Conservation (phyloP, 1,140 invertebrate species). For the Aphelenchoides besseyi region DNA sequence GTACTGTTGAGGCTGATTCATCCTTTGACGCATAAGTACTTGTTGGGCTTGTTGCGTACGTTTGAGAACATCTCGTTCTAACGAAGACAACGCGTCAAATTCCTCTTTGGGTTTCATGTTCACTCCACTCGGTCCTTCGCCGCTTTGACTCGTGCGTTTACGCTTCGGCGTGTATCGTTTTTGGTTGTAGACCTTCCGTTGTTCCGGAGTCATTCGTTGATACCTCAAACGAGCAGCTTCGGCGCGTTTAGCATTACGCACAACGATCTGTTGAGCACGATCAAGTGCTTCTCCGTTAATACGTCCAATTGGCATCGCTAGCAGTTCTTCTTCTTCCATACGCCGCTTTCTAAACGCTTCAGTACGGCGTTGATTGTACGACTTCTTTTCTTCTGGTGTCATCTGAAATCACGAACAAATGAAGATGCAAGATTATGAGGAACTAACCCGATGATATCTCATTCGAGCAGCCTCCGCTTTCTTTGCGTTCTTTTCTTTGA, state of each 20-base stretch:
- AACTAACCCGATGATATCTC: background rate
- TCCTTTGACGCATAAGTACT: constrained; percentile 21
- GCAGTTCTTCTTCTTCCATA: constrained; percentile 44
- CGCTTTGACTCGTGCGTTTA: constrained; percentile 21
- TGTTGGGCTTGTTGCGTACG: constrained; percentile 45
- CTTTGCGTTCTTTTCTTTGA: constrained; percentile 48
- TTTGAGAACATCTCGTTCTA: constrained; percentile 37
- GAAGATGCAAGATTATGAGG: background rate
- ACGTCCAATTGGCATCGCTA: constrained; percentile 48
- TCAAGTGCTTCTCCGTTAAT: constrained; percentile 49
- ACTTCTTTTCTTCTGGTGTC: constrained; percentile 40
- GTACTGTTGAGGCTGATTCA: background rate
- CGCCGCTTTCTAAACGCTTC: constrained; percentile 48
- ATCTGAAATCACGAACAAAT: background rate
- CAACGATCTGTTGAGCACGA: constrained; percentile 47
- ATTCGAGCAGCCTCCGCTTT: constrained; percentile 45
- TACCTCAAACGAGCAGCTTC: constrained; percentile 47
- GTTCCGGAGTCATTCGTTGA: constrained; percentile 46
- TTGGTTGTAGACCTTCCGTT: constrained; percentile 48
- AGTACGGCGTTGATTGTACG: constrained; percentile 46
- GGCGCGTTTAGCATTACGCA: constrained; percentile 40
- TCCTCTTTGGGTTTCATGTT: constrained; percentile 27
- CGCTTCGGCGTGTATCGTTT: constrained; percentile 49
- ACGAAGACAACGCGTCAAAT: constrained; percentile 39
- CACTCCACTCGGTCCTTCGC: background rate